Evolutionary conservation across 2,797 vertebrate genomes (phyloP), one percentile per base, ranked within the genome.

Genomic region (Karalla daura): DNA sequence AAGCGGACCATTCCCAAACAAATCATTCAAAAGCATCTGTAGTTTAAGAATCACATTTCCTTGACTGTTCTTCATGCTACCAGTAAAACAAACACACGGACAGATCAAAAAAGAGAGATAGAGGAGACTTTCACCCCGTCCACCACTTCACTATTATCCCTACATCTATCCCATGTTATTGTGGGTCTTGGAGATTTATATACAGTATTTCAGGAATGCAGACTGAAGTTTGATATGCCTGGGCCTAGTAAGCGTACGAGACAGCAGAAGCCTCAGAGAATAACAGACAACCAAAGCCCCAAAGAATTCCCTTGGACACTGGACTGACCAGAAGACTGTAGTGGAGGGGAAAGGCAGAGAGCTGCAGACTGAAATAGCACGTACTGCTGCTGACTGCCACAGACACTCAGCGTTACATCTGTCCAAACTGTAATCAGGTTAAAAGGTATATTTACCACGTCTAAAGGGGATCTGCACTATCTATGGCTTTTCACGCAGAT

Each of bases 171-270:
- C 73, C 79, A 68, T 76, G 81, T 63, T 83, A 77, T 76, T 74
- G 68, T 63, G 55, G 66, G 44, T 76, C 81, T 76, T 70, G 23
- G 60, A 82, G 47, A 80, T 77, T 61, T 76, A 71, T 82, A 85
- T 84, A 82, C 77, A 86, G 86, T 88, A 88, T 89, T 87, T 86
- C 28, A 86, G 83, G 86, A 90, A 91, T 86, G 87, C 83, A 90
- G 82, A 78, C 76, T 71, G 79, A 86, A 86, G 84, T 71, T 54
- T 86, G 82, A 89, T 89, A 86, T 73, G 78, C 66, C 28, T 72
- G 61, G 58, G 53, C 66, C 79, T 51, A 54, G 86, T 64, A 67
- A 84, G 80, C 79, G 87, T 61, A 89, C 86, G 73, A 89, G 74
- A 89, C 83, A 72, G 83, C 84, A 88, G 78, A 86, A 86, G 85